These are phyloP conservation scores for Acleris literana DNA, from an alignment of 2,888 invertebrate genomes.

Conservation along the genomic window DNA sequence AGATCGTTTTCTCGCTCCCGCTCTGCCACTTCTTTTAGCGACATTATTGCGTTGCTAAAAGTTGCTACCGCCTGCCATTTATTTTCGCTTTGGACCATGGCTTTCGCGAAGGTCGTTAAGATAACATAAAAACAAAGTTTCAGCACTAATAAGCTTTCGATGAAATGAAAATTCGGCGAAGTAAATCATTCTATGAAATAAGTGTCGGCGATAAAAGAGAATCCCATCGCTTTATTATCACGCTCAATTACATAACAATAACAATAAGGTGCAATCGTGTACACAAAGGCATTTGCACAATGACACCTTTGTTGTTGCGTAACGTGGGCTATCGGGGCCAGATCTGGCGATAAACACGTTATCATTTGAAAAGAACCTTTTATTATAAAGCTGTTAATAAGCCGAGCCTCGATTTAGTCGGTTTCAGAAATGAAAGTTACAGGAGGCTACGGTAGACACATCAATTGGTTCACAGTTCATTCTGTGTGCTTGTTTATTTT, in stretches of 20 bases:
- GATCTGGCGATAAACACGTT: constrained; percentile 37
- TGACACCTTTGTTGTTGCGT: constrained; percentile 35
- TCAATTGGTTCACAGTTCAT: constrained; percentile 23
- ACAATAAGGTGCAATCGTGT: constrained; percentile 6
- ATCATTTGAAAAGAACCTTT: constrained; percentile 23
- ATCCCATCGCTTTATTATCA: too few relatives aligned
- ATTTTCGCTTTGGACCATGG: too few relatives aligned
- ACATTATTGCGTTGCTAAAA: too few relatives aligned
- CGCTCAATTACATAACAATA: neutral
- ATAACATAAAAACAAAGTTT: too few relatives aligned
- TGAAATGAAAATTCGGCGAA: too few relatives aligned
- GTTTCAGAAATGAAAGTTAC: constrained; percentile 16
- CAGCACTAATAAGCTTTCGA: too few relatives aligned
- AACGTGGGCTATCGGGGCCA: constrained; percentile 49
- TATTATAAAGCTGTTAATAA: constrained; percentile 22
- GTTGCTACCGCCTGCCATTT: too few relatives aligned
- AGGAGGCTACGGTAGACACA: constrained; percentile 4
- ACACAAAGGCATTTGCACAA: constrained; percentile 24
- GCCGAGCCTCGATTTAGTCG: constrained; percentile 5
- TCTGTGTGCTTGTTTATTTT: constrained; percentile 33
- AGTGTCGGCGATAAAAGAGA: too few relatives aligned
- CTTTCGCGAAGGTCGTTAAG: too few relatives aligned
- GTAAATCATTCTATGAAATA: too few relatives aligned
- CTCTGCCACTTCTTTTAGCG: too few relatives aligned
- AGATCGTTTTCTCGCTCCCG: too few relatives aligned